Conservation (phyloP, 2,888 invertebrate species). For the Pseudococcus viburni region DNA sequence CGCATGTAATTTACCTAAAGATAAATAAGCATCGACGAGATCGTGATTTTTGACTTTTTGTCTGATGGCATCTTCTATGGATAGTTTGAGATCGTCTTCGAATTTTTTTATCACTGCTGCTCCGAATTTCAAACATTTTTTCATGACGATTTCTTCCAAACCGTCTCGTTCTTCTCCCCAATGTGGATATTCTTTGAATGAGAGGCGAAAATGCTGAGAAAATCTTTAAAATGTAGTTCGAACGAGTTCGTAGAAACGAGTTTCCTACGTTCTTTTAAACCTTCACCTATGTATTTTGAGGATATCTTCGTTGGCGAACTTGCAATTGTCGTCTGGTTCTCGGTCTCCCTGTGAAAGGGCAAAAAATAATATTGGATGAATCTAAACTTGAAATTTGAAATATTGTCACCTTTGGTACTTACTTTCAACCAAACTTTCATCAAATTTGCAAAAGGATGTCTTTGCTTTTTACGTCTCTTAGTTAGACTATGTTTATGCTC, state of each 20-base stretch:
- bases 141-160: neutral
- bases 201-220: neutral
- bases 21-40: neutral
- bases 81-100: neutral
- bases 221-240: no score
- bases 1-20: slow-evolving; percentile 2
- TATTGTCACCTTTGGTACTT: no score
- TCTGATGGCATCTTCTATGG: neutral
- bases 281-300: no score
- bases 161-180: neutral
- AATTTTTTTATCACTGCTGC: neutral
- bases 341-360: no score
- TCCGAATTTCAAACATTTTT: neutral
- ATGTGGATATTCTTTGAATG: neutral
- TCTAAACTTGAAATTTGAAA: no score
- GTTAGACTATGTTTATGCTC: neutral
- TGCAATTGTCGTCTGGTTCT: no score
- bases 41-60: neutral
- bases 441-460: neutral
- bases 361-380: no score
- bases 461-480: neutral
- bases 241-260: no score
- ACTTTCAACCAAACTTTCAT: neutral
- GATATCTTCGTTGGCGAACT: no score
- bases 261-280: no score